These are phyloP conservation scores for Xyliphius kryptos DNA, from an alignment of 2,113 vertebrate genomes.

Conservation along the genomic window DNA sequence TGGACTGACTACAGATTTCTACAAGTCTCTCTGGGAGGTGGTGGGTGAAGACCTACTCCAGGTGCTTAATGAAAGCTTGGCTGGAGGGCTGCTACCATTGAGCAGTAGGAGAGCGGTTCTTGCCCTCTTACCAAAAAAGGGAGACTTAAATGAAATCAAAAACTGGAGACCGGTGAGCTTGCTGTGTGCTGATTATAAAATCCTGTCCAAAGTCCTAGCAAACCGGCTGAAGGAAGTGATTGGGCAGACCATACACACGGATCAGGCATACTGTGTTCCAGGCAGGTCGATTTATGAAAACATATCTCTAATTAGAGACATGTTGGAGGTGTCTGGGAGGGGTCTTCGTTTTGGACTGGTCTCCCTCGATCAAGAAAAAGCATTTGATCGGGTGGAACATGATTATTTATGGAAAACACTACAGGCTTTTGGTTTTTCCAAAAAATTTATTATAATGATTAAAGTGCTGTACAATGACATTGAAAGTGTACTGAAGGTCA, in stretches of 20 bases:
- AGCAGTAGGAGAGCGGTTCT: conserved; percentile 12
- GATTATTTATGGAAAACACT: not conserved
- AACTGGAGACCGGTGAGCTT: not conserved
- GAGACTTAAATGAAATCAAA: not conserved
- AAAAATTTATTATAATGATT: not conserved
- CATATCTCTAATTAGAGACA: not conserved
- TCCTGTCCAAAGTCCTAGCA: not conserved
- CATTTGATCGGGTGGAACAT: too few species aligned
- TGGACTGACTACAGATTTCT: conserved; percentile 1
- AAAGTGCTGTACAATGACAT: too few species aligned
- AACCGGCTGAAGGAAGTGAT: not conserved
- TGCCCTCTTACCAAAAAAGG: conserved; percentile 10
- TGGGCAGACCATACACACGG: not conserved
- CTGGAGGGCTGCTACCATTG: not conserved
- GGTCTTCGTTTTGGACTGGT: not conserved
- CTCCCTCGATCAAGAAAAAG: too few species aligned
- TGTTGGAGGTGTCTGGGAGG: not conserved
- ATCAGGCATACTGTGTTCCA: conserved; percentile 1
- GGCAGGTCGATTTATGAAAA: not conserved
- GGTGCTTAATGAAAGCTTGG: conserved; percentile 2
- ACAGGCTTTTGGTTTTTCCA: not conserved
- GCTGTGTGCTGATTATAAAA: not conserved
- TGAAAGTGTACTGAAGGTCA: too few species aligned
- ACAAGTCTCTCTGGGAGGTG: conserved; percentile 9
- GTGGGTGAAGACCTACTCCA: not conserved